These are phyloP conservation scores for Rhingia rostrata DNA, from an alignment of 2,888 invertebrate genomes.

Conservation along the genomic window DNA sequence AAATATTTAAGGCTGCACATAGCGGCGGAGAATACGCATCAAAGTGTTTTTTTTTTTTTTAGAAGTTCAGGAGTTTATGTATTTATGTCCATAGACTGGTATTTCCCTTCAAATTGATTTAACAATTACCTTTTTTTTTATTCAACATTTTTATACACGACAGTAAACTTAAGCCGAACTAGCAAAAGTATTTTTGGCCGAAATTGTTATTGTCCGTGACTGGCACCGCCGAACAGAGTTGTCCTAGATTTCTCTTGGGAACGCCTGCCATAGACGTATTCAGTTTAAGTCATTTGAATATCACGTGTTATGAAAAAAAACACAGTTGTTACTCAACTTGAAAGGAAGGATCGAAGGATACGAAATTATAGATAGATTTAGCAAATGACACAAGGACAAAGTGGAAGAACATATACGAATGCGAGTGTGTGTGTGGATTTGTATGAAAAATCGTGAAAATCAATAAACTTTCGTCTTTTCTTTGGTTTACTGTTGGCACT, in stretches of 20 bases:
- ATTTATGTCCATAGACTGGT: background rate
- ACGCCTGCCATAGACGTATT: background rate
- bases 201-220: constrained; percentile 63
- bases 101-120: constrained; percentile 53
- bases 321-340: constrained; percentile 11
- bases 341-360: constrained; percentile 1
- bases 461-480: no score
- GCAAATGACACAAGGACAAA: constrained; percentile 11
- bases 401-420: no score
- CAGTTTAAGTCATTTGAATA: constrained; percentile 13
- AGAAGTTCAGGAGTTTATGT: background rate
- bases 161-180: constrained; percentile 37
- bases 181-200: constrained; percentile 54
- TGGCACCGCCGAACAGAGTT: constrained; percentile 46
- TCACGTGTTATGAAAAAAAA: constrained; percentile 32
- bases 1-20: background rate
- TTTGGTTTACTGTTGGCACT: no score
- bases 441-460: no score
- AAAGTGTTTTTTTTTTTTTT: background rate
- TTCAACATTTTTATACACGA: constrained; percentile 33
- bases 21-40: constrained; percentile 7
- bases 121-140: constrained; percentile 48
- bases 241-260: constrained; percentile 39
- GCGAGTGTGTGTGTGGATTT: no score
- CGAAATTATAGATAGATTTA: constrained; percentile 10